phyloP scores from a whole-genome alignment of 2,113 vertebrate genomes.

The Neotoma lepida region DNA sequence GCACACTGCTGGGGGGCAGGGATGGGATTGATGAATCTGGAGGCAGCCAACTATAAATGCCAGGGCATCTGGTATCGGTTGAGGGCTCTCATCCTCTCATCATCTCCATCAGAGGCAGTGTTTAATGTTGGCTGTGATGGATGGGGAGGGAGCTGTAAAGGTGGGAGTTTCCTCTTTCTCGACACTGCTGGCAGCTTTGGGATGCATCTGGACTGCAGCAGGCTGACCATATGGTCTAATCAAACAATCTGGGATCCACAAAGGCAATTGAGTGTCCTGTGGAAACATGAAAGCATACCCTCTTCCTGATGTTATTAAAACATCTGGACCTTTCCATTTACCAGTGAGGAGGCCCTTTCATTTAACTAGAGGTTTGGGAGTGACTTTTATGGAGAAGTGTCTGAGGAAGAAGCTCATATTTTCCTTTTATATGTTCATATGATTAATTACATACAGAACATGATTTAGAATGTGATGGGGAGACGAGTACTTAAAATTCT shows the following conservation, averaged over 20 bases:
- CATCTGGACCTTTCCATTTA: not conserved
- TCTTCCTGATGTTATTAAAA: not conserved
- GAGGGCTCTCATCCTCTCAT: no score
- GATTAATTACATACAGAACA: not conserved
- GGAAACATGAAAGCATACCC: not conserved
- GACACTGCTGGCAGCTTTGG: not conserved
- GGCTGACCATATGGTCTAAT: not conserved
- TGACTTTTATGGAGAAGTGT: not conserved
- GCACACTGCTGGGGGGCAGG: no score
- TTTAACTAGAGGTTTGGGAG: not conserved
- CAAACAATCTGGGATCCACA: not conserved
- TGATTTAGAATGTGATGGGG: not conserved
- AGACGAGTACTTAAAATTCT: not conserved
- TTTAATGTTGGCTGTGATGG: no score
- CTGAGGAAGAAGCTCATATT: not conserved
- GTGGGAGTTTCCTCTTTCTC: not conserved
- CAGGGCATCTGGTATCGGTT: no score
- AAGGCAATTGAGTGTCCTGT: not conserved
- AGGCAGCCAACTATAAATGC: no score
- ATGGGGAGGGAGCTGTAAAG: not conserved
- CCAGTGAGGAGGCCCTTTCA: not conserved
- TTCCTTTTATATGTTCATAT: not conserved
- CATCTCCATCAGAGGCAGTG: no score
- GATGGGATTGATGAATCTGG: no score
- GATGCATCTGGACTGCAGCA: not conserved